Evolutionary conservation across 2,797 vertebrate genomes (phyloP), one percentile per base, ranked within the genome.

Genomic region (Jordanella pulchra): DNA sequence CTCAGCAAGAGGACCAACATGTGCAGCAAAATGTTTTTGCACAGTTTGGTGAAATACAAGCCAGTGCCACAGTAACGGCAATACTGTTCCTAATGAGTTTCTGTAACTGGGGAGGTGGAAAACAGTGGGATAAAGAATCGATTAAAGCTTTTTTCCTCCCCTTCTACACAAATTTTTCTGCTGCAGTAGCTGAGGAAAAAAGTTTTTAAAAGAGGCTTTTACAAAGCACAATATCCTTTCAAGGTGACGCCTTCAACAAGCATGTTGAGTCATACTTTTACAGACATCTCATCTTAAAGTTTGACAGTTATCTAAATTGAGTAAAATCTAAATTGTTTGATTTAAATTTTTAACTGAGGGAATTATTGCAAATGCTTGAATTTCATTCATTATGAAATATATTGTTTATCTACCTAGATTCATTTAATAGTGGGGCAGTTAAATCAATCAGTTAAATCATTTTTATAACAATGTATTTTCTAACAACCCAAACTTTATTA

Each of bases 11-110:
- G 78, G 77, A 88, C 84, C 82, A 80, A 75, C 42, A 53, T 77
- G 82, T 76, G 80, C 77, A 71, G 80, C 42, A 58, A 81, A 79
- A 71, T 39, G 35, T 67, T 0, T 67, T 74, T 79, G 70, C 76
- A 77, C 78, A 67, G 21, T 65, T 68, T 76, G 77, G 86, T 81
- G 68, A 86, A 82, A 85, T 73, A 84, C 69, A 88, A 91, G 90
- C 89, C 90, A 91, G 72, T 80, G 88, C 83, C 89, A 86, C 83
- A 84, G 67, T 67, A 73, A 89, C 67, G 87, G 84, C 87, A 89
- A 92, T 87, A 89, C 76, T 70, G 63, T 83, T 80, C 82, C 44
- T 50, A 84, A 66, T 51, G 56, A 79, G 65, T 83, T 84, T 86
- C 67, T 86, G 79, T 73, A 83, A 53, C 79, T 77, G 80, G 71